Percentiles rank a stretch among this genome's conserved stretches.
Conservation (phyloP, 2,888 invertebrate genomes). For the Cheilosia variabilis region DNA sequence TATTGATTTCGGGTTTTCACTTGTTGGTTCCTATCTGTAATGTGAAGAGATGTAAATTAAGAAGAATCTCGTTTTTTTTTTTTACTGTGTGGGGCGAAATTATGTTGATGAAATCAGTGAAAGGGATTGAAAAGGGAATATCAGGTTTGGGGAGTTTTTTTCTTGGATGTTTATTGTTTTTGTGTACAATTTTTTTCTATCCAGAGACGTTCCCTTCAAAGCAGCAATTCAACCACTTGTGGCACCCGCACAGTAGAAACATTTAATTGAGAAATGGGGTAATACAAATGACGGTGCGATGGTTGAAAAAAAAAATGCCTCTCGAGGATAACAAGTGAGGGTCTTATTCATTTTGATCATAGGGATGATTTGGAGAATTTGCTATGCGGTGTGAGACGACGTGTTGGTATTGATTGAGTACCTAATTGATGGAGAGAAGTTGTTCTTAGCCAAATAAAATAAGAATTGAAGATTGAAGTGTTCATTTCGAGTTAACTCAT, state of each 20-base stretch:
- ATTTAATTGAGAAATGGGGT: conserved; percentile 18
- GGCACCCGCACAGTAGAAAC: conserved; percentile 23
- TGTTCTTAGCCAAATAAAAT: no score
- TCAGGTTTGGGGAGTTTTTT: conserved; percentile 66
- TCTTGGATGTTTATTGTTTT: conserved; percentile 53
- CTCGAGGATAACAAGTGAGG: conserved; percentile 53
- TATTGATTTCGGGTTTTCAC: conserved; percentile 21
- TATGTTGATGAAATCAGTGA: conserved; percentile 47
- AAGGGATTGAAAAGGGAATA: conserved; percentile 54
- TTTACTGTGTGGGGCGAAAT: conserved; percentile 15
- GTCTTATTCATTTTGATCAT: conserved; percentile 29
- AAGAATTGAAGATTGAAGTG: not conserved
- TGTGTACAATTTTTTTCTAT: conserved; percentile 16
- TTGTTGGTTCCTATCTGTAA: conserved; percentile 22
- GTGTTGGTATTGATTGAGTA: not conserved
- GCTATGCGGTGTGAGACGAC: not conserved
- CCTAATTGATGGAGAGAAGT: not conserved
- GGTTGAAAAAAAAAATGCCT: conserved; percentile 31
- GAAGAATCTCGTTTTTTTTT: conserved; percentile 10
- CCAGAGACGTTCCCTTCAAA: conserved; percentile 6
- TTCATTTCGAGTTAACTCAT: no score
- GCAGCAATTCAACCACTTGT: conserved; percentile 58
- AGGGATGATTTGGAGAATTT: not conserved
- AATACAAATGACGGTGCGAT: conserved; percentile 17
- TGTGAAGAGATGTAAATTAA: conserved; percentile 38